Evolutionary conservation across 2,888 invertebrate genomes (phyloP), one percentile per base, ranked within the genome.

Genomic region (Digitonthophagus gazella): DNA sequence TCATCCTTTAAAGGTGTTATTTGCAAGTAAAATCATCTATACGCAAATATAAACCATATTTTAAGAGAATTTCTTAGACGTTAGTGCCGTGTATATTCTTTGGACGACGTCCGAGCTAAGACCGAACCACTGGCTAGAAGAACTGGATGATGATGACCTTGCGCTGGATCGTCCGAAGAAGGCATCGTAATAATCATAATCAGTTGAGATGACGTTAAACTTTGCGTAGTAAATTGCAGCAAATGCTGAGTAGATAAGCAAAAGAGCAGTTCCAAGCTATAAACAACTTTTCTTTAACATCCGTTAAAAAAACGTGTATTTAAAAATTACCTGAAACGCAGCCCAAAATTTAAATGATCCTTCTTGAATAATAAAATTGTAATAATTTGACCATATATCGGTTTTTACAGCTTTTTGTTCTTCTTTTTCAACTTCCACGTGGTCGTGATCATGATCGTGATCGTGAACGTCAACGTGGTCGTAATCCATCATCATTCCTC

Each of bases 281-380:
- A 72, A 72, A 75, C 76, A 75, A 68, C 54, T 20, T 65, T 8
- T 19, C 2, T 14, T 58, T 4, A 28, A 28, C 15, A 15, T 54
- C 2, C 5, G 19, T 14, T 58, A 18, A 44, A 1, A 66, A 58
- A 64, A 58, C 2, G 57, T 57, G 2, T 57, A 16, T n/a, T 6
- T n/a, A n/a, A 6, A n/a, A 20, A 15, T 82, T 81, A 93, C 93
- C 87, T 94, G 93, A 81, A 94, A 94, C 5, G 86, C 92, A 44
- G 93, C 93, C 93, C 93, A 94, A 83, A 94, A 94, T 80, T 94
- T 94, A 83, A 93, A 94, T 15, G 93, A 93, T 1, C 93, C 93
- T 80, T 94, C 94, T 77, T 93, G 94, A 78, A 94, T 93, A 74
- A 93, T 86, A 83, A 94, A 94, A 81, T 94, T 93, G 79, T 93